A percentile compares a stretch with the other conserved stretches of the same genome.
Evolutionary conservation across 2,888 invertebrate genomes (phyloP).

Genomic region (Eristalis intricaria): DNA sequence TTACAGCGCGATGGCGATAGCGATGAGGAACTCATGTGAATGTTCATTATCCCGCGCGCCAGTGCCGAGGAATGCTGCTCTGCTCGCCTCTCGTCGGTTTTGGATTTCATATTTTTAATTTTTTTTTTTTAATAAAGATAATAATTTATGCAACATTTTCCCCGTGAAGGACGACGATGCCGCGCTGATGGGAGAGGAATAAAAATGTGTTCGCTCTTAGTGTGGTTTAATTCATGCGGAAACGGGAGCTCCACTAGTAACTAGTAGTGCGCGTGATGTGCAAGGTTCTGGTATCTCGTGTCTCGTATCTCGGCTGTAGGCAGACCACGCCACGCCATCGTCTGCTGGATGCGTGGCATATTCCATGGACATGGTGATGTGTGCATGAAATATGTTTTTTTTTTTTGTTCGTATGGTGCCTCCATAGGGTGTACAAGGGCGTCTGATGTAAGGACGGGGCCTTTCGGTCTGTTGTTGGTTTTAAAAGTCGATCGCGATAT

Average conservation of each 20-base stretch:
- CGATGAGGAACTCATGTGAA: slow-evolving; percentile 53
- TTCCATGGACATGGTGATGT: neutral
- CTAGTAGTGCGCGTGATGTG: slow-evolving; percentile 41
- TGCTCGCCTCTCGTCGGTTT: slow-evolving; percentile 12
- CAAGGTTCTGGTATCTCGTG: neutral
- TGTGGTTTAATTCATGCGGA: slow-evolving; percentile 61
- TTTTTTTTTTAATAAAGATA: slow-evolving; percentile 65
- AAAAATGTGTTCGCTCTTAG: slow-evolving; percentile 10
- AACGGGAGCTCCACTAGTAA: slow-evolving; percentile 41
- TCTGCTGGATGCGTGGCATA: neutral
- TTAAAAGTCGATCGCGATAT: neutral
- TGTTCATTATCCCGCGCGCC: slow-evolving; percentile 45
- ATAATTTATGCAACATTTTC: slow-evolving; percentile 66
- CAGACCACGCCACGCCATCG: neutral
- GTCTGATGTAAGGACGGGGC: neutral
- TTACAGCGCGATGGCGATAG: slow-evolving; percentile 31
- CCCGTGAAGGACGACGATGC: slow-evolving; percentile 37
- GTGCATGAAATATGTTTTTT: neutral
- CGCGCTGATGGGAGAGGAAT: neutral
- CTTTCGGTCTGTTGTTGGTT: neutral
- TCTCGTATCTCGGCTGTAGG: neutral
- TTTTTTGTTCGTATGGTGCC: neutral
- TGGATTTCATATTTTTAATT: slow-evolving; percentile 50
- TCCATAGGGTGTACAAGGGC: neutral
- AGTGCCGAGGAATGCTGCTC: neutral